phyloP scores from a whole-genome alignment of 2,797 vertebrate species.

The Threskiornis aethiopicus region DNA sequence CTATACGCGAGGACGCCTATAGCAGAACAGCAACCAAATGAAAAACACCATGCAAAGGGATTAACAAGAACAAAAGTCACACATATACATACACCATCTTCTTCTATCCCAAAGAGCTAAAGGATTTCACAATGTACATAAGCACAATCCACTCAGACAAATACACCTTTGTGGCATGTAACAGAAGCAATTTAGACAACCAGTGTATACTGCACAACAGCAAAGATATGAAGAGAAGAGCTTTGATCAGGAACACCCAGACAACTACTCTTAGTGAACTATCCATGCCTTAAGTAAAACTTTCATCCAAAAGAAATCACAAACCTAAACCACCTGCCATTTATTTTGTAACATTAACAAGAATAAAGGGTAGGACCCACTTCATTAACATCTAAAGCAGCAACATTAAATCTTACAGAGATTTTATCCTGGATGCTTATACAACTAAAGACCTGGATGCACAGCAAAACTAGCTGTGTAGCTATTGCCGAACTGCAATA shows the following conservation, averaged over 20 bases:
- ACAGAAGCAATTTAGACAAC: not conserved
- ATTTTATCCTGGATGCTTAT: not conserved
- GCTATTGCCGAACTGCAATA: not conserved
- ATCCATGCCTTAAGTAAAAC: not conserved
- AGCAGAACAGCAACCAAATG: not conserved
- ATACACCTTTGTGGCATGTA: not conserved
- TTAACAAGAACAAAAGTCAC: not conserved
- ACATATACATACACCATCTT: not conserved
- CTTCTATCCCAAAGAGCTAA: not conserved
- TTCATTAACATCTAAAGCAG: not conserved
- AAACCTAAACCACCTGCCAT: not conserved
- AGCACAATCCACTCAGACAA: not conserved
- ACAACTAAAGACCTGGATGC: not conserved
- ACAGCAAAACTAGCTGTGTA: not conserved
- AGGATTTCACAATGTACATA: not conserved
- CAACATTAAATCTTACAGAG: not conserved
- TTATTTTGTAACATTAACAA: not conserved
- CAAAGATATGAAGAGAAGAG: not conserved
- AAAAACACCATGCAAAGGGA: not conserved
- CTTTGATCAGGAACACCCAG: not conserved
- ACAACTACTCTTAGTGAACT: not conserved
- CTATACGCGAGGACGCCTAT: not conserved
- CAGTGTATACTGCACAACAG: not conserved
- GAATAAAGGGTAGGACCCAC: not conserved
- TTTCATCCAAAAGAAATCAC: not conserved